Conservation (phyloP, 1,140 invertebrate species). For the Drosophila pachea region DNA sequence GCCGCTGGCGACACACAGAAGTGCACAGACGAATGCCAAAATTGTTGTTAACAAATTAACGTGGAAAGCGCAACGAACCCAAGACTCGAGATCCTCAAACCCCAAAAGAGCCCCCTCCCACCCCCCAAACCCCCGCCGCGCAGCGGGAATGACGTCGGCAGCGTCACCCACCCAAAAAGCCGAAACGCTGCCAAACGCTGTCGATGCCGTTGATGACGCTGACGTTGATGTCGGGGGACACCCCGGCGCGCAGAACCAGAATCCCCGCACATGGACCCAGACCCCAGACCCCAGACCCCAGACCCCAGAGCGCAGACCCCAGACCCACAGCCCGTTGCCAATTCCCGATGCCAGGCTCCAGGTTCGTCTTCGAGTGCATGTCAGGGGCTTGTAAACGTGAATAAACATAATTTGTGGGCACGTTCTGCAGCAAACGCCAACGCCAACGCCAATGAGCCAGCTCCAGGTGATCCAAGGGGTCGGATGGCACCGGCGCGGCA, state of each 20-base stretch:
- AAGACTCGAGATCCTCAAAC: conserved; percentile 2
- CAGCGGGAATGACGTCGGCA: conserved; percentile 65
- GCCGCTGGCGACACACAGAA: conserved; percentile 55
- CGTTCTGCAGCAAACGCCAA: conserved; percentile 70
- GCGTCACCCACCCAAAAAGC: conserved; percentile 42
- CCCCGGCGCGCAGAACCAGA: conserved; percentile 58
- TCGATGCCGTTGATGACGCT: conserved; percentile 69
- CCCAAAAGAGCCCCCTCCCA: neutral
- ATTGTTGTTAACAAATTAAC: conserved; percentile 75
- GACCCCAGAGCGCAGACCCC: conserved; percentile 5
- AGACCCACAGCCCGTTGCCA: conserved; percentile 18
- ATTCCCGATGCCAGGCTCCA: conserved; percentile 23
- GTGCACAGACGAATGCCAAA: conserved; percentile 49
- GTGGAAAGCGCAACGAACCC: conserved; percentile 75
- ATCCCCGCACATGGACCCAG: conserved; percentile 8
- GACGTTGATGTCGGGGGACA: conserved; percentile 72
- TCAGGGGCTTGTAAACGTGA: conserved; percentile 76
- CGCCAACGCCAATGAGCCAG: conserved; percentile 55
- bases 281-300: conserved; percentile 11
- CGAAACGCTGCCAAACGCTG: conserved; percentile 53
- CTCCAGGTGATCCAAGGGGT: conserved; percentile 1
- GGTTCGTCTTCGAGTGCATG: conserved; percentile 64
- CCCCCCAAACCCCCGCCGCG: conserved; percentile 22
- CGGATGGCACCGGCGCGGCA: neutral
- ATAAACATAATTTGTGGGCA: conserved; percentile 76